Conservation (phyloP, 2,888 invertebrate genomes). For the Panzeria rudis region DNA sequence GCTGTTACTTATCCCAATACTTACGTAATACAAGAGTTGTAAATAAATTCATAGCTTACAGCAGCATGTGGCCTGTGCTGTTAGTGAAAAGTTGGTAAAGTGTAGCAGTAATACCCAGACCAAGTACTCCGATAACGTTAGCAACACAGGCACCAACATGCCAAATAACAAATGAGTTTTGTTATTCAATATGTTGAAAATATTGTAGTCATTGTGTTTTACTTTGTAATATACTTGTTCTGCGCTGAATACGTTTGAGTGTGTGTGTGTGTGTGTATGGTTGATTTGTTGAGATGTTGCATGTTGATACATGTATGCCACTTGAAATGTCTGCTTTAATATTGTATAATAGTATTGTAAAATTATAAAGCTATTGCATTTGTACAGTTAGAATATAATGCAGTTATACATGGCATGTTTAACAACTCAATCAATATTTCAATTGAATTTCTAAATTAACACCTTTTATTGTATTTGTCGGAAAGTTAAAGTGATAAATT, state of each 20-base stretch:
- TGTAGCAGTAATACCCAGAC: neutral
- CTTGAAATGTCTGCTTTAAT: slow-evolving; percentile 55
- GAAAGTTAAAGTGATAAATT: slow-evolving; percentile 11
- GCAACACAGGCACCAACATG: slow-evolving; percentile 41
- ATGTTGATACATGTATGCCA: slow-evolving; percentile 56
- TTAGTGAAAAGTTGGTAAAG: slow-evolving; percentile 19
- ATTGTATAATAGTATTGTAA: slow-evolving; percentile 4
- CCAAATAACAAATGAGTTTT: slow-evolving; percentile 68
- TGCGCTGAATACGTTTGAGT: neutral
- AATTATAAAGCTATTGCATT: slow-evolving; percentile 40
- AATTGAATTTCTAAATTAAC: slow-evolving; percentile 46
- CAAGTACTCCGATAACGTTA: slow-evolving; percentile 12
- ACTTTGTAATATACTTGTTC: slow-evolving; percentile 30
- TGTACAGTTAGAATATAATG: slow-evolving; percentile 37
- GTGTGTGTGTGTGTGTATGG: neutral
- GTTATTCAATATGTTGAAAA: slow-evolving; percentile 66
- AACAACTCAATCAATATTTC: slow-evolving; percentile 54
- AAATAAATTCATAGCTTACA: slow-evolving; percentile 41
- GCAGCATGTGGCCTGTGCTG: slow-evolving; percentile 43
- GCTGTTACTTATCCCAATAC: slow-evolving; percentile 9
- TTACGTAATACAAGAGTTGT: neutral
- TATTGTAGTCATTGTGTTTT: slow-evolving; percentile 42
- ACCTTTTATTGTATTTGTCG: slow-evolving; percentile 1
- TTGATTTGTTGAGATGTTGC: slow-evolving; percentile 40
- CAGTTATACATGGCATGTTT: slow-evolving; percentile 37